These are phyloP conservation scores for Anthonomus grandis DNA, from an alignment of 1,140 invertebrate species.

Conservation along the genomic window DNA sequence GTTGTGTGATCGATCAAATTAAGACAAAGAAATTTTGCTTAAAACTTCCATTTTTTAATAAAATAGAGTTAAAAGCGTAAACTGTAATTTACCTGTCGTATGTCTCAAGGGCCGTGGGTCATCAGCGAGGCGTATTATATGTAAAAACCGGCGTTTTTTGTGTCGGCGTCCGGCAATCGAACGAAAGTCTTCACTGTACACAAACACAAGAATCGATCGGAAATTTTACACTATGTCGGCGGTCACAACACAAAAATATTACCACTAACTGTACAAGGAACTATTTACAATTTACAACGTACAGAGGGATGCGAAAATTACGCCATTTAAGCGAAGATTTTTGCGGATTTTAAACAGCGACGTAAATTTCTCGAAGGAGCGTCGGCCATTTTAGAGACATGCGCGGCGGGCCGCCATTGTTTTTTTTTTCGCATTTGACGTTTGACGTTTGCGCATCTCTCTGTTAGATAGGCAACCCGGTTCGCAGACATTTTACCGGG, in stretches of 20 bases:
- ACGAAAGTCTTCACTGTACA: conserved; percentile 42
- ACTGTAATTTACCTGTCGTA: conserved; percentile 37
- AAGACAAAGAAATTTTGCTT: conserved; percentile 42
- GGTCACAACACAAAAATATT: conserved; percentile 50
- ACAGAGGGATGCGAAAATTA: conserved; percentile 42
- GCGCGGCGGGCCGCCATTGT: no score
- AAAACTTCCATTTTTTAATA: conserved; percentile 11
- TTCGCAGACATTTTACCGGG: no score
- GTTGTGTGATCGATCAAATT: conserved; percentile 41
- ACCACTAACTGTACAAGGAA: conserved; percentile 51
- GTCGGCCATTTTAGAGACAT: conserved; percentile 45
- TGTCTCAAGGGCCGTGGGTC: conserved; percentile 26
- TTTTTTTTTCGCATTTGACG: not conserved
- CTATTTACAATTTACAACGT: conserved; percentile 51
- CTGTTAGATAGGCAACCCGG: no score
- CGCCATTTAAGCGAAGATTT: conserved; percentile 49
- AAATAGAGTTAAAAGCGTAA: no score
- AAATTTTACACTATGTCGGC: conserved; percentile 42
- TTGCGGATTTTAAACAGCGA: conserved; percentile 48
- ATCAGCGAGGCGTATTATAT: conserved; percentile 43
- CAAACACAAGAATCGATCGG: conserved; percentile 46
- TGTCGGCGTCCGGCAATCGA: conserved; percentile 46
- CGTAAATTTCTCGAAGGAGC: conserved; percentile 42
- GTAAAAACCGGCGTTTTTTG: conserved; percentile 34
- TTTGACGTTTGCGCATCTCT: not conserved